These are phyloP conservation scores for Onychostoma macrolepis DNA, from an alignment of 2,113 vertebrate species.

Conservation along the genomic window DNA sequence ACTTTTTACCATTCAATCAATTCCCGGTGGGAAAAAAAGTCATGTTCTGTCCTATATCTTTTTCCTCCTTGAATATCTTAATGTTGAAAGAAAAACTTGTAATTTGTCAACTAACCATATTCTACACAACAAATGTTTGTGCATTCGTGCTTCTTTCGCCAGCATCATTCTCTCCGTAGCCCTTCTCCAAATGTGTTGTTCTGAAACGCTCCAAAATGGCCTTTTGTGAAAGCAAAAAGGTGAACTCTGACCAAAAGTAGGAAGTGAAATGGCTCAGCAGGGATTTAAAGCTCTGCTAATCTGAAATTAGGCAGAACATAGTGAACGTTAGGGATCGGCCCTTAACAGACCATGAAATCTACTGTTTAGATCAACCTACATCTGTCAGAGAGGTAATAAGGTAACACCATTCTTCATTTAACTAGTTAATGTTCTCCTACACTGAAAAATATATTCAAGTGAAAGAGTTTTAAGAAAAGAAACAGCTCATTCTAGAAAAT, in stretches of 20 bases:
- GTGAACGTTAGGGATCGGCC: slow-evolving; percentile 17
- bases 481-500: neutral
- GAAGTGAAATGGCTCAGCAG: slow-evolving; percentile 26
- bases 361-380: slow-evolving; percentile 20
- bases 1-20: neutral
- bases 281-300: slow-evolving; percentile 27
- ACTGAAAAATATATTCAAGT: neutral
- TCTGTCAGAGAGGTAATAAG: neutral
- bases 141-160: neutral
- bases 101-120: slow-evolving; percentile 7
- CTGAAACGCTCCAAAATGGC: neutral
- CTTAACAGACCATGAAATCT: slow-evolving; percentile 6
- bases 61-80: neutral
- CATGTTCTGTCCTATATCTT: neutral
- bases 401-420: neutral
- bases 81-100: neutral
- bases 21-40: neutral
- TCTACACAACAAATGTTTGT: neutral
- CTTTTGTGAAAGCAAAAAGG: slow-evolving; percentile 33
- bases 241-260: slow-evolving; percentile 37
- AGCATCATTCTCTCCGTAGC: neutral
- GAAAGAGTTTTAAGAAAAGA: neutral
- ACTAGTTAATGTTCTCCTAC: neutral
- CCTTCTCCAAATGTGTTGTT: neutral
- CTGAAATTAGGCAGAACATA: slow-evolving; percentile 25